These are phyloP conservation scores for Cricetomys ansorgei DNA, from an alignment of 2,113 vertebrate genomes.

Conservation along the genomic window DNA sequence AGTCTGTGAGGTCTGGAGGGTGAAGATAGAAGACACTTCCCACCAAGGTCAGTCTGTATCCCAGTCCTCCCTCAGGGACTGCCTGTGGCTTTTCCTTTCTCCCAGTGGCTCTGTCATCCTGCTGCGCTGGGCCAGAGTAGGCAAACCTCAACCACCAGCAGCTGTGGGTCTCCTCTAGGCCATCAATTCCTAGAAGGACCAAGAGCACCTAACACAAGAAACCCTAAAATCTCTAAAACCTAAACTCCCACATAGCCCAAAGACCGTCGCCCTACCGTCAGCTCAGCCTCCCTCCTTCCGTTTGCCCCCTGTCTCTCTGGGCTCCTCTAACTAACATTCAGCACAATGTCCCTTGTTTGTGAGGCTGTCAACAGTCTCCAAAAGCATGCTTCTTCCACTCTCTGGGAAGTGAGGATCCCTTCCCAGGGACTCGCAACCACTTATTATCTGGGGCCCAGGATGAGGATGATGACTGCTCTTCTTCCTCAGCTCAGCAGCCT, in stretches of 20 bases:
- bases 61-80: neutral
- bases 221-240: neutral
- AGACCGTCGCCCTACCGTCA: neutral
- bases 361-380: neutral
- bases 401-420: neutral
- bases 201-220: neutral
- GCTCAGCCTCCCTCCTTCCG: neutral
- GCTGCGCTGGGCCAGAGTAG: neutral
- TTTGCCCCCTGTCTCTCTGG: neutral
- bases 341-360: neutral
- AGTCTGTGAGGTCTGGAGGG: neutral
- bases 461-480: neutral
- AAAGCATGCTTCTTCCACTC: neutral
- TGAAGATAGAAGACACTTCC: neutral
- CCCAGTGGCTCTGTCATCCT: fast-evolving
- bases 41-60: neutral
- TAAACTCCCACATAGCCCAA: neutral
- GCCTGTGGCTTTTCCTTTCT: neutral
- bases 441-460: slow-evolving; percentile 54
- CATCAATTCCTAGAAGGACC: neutral
- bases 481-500: slow-evolving; percentile 5
- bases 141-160: too few relatives aligned
- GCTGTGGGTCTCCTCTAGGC: neutral
- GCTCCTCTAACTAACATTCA: neutral
- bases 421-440: slow-evolving; percentile 17